Evolutionary conservation across 1,140 invertebrate genomes (phyloP), one percentile per base, ranked within the genome.

Genomic region (Anoplolepis gracilipes): DNA sequence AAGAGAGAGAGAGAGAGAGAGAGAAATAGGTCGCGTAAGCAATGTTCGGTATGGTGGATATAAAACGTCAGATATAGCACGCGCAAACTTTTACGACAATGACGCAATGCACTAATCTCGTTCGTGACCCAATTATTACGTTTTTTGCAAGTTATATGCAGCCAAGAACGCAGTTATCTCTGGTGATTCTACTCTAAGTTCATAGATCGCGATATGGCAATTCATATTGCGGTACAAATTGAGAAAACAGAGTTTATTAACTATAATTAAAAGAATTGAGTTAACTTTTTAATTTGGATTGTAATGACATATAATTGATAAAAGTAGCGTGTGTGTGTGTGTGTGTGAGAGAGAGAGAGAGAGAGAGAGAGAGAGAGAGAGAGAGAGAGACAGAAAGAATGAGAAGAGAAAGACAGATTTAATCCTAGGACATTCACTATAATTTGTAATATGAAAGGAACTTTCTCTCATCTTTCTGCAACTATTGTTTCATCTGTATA

Each of bases 51-150:
- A 49, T 49, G 8, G 46, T 16, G 46, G 11, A 53, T 16, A 36
- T 4, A 16, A 33, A 76, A 86, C 69, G 46, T 46, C 46, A 57
- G 28, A 87, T 84, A 39, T 25, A 75, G n/a, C 59, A 22, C 33
- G 57, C 65, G 57, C 65, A 65, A 22, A 30, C 36, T 72, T 25
- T 77, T 76, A 61, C 13, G 33, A 57, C n/a, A 69, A 22, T 88
- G 79, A 88, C 53, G 81, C 73, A 88, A 88, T 65, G n/a, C n/a
- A 39, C 81, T 88, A 88, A 88, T 88, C 87, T 87, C 39, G 67
- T 72, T 53, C 65, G 67, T 88, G 72, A 73, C 67, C 81, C 42
- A 49, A 55, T 88, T 88, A 13, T 67, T 57, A n/a, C n/a, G n/a
- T 22, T 72, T 82, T 36, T 39, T 28, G 42, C n/a, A n/a, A 79